Base-by-base conservation (phyloP, 2,113 vertebrate genomes). In the Addax nasomaculatus region DNA sequence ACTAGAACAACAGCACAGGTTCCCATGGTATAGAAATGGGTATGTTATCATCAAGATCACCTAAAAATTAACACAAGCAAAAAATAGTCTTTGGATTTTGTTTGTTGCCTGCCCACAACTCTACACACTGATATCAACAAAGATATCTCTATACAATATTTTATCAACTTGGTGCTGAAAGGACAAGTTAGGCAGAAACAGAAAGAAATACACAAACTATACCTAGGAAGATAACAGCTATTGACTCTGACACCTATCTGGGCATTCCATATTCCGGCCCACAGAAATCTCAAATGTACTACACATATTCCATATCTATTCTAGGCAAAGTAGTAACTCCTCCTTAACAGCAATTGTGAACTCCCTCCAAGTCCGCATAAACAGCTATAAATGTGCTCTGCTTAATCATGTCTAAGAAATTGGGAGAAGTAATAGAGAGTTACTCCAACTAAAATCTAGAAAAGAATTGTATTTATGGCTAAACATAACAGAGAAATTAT, bases 391-490 rank as follows among this genome's bases (percentile, higher is more conserved):
- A 51, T 86, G 86, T 81, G 30, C 36, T 98, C 94, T 98, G 93
- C 97, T 98, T 98, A 98, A 98, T 98, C 96, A 98, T 86, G 95
- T 97, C 98, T 95, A 79, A 90, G 96, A 84, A 97, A 97, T 89
- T 98, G 98, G 21, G 25, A 93, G 70, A 96, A 98, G 92, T 83
- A 92, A 76, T 43, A 58, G 43, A 58, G 19, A 94, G 58, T 90
- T 87, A 95, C 39, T 96, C 60, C 97, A 96, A 97, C 73, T 97
- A 85, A 97, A 96, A 96, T 97, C 95, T 88, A 94, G 55, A 89
- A 88, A 97, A 97, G 53, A 4, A n/a, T 33, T 92, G 36, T 55
- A 47, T 27, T 96, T 14, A 85, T 88, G 95, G 93, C 97, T 97
- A 96, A 96, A 96, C 67, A 93, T 98, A 93, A 98, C 97, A 97